phyloP scores from a whole-genome alignment of 2,113 vertebrate genomes.

The Nyctibius bracteatus region DNA sequence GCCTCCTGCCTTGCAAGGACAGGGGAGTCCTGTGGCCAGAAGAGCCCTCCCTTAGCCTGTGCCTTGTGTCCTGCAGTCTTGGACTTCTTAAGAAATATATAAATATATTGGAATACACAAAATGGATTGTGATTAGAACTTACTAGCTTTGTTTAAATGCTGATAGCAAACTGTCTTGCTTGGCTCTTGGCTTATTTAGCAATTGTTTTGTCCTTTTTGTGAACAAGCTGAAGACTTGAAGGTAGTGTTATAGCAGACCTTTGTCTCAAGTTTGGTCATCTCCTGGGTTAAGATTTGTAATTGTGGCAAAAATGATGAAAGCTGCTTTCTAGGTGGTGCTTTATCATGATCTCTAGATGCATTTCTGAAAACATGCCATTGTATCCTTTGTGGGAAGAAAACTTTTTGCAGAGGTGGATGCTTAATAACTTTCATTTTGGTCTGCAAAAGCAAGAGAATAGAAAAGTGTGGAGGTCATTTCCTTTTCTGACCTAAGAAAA shows the following conservation, averaged over 20 bases:
- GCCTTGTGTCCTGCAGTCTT: neutral
- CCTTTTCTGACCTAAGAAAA: neutral
- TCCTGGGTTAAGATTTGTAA: neutral
- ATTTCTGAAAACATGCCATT: neutral
- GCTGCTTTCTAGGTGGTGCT: neutral
- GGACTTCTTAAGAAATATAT: neutral
- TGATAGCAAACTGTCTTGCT: neutral
- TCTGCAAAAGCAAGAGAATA: neutral
- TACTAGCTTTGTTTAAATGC: neutral
- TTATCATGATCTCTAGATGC: neutral
- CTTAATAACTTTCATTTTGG: neutral
- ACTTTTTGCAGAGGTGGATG: neutral
- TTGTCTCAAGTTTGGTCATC: neutral
- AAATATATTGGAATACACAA: neutral
- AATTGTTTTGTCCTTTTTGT: neutral
- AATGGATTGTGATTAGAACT: neutral
- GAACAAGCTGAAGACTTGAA: neutral
- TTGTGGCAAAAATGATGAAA: neutral
- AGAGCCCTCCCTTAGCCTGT: neutral
- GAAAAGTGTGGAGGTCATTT: neutral
- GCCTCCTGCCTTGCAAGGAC: neutral
- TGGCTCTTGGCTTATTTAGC: neutral
- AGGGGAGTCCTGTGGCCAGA: neutral
- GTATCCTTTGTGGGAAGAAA: neutral
- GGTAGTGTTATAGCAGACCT: neutral